These are phyloP conservation scores for Taxidea taxus DNA, from an alignment of 2,113 vertebrate genomes.

Conservation along the genomic window DNA sequence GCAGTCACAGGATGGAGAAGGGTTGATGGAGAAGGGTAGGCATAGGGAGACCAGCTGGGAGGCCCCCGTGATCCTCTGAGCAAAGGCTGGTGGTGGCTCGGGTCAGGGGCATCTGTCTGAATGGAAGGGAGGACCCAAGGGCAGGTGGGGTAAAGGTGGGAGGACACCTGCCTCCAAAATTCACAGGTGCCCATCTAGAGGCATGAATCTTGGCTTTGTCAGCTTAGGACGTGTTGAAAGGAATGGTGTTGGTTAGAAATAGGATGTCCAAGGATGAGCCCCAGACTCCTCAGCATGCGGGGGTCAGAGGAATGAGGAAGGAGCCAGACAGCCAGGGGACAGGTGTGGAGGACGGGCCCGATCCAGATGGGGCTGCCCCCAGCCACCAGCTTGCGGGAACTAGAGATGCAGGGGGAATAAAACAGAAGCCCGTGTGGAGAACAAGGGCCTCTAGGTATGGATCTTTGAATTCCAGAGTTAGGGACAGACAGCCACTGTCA, in stretches of 20 bases:
- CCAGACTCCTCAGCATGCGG: background rate
- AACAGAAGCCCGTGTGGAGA: background rate
- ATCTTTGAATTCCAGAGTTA: background rate
- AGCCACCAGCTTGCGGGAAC: fast-evolving
- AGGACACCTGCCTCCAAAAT: background rate
- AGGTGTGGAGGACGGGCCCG: background rate
- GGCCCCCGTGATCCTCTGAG: fast-evolving
- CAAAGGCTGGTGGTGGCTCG: background rate
- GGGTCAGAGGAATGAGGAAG: background rate
- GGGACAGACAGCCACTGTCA: background rate
- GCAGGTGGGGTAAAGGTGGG: background rate
- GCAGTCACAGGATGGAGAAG: background rate
- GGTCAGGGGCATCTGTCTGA: background rate
- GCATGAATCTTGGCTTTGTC: background rate
- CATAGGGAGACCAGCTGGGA: background rate
- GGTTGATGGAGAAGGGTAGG: background rate
- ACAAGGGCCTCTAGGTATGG: no score
- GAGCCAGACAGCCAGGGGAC: background rate
- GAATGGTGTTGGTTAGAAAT: background rate
- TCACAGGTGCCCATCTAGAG: background rate
- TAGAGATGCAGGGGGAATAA: background rate
- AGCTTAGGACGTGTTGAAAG: background rate
- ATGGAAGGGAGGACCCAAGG: background rate
- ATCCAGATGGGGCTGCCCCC: background rate
- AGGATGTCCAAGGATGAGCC: background rate